Base-by-base conservation (phyloP, 2,797 vertebrate genomes). In the Galago senegalensis region DNA sequence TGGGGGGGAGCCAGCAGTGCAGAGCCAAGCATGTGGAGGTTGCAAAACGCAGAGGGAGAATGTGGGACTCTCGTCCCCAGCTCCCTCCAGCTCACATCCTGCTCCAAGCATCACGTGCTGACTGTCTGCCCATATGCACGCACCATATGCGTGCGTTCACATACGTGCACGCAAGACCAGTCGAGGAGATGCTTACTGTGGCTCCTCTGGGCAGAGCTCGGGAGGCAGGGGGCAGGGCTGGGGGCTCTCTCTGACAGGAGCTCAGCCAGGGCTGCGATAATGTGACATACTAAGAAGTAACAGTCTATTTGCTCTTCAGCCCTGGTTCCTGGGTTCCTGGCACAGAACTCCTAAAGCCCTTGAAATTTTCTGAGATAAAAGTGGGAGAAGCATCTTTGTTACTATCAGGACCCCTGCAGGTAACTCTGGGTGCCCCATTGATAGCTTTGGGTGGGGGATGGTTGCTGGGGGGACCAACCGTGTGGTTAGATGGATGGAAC, bases 11-110 rank as follows among this genome's bases (percentile, higher is more conserved):
- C 93, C 94, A 92, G 88, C 53, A 46, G 89, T 89, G 0, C 2
- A 0, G 14, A 84, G 96, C 96, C 96, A 94, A 87, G 89, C 37
- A 11, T 12, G 65, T 6, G 88, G 73, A 49, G 9, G 67, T 31
- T 73, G 72, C 81, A 75, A 69, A 89, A 80, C 8, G 13, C 84
- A 3, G 77, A 29, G 37, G 29, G 49, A 11, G n/a, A 73, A n/a
- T 27, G 34, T 18, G 21, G 69, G 40, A 20, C 79, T 46, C 27
- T 79, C 37, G 12, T 29, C 21, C 49, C 20, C 25, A 3, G 25
- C 34, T 37, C 60, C 37, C 29, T 27, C 16, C 7, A 4, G 46
- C 79, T 7, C n/a, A 4, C 37, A 14, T 14, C 12, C 5, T 29
- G 18, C 76, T 40, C 46, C 25, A 21, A 20, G 29, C 40, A 11